Conservation (phyloP, 30 jellyfish, hydroid and myxozoan genomes). For the Hydractinia echinata region DNA sequence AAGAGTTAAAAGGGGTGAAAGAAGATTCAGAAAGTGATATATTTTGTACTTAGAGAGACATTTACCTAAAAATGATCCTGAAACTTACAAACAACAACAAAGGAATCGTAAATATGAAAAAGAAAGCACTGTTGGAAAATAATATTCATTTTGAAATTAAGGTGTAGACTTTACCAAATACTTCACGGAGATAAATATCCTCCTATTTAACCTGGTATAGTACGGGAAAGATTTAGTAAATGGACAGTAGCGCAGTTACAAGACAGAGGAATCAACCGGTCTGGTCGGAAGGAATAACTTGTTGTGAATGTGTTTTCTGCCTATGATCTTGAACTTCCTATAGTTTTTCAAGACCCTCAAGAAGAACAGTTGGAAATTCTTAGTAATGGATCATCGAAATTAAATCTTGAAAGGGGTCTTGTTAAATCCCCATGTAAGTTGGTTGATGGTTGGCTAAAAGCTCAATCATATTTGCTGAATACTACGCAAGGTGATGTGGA, state of each 20-base stretch:
- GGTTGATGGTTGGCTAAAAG: not conserved
- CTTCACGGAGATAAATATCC: not conserved
- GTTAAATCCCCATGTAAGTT: slow-evolving; percentile 20
- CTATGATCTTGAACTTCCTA: not conserved
- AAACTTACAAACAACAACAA: not conserved
- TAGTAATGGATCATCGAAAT: not conserved
- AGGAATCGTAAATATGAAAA: not conserved
- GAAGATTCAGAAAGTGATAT: not conserved
- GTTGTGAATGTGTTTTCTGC: not conserved
- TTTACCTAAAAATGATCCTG: not conserved
- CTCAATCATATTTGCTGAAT: not conserved
- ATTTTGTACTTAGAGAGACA: not conserved
- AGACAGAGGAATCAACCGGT: not conserved
- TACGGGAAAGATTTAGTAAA: not conserved
- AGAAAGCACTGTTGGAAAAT: not conserved
- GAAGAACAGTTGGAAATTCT: not conserved
- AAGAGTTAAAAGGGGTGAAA: too few relatives aligned
- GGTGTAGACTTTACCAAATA: not conserved
- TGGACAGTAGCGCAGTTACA: not conserved
- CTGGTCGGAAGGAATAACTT: not conserved
- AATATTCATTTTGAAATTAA: not conserved
- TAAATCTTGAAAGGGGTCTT: not conserved
- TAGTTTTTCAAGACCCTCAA: not conserved
- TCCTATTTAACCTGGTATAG: not conserved
- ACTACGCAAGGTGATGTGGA: not conserved